Evolutionary conservation across 2,888 invertebrate genomes (phyloP).

Genomic region (Cremastobaeus sp.): DNA sequence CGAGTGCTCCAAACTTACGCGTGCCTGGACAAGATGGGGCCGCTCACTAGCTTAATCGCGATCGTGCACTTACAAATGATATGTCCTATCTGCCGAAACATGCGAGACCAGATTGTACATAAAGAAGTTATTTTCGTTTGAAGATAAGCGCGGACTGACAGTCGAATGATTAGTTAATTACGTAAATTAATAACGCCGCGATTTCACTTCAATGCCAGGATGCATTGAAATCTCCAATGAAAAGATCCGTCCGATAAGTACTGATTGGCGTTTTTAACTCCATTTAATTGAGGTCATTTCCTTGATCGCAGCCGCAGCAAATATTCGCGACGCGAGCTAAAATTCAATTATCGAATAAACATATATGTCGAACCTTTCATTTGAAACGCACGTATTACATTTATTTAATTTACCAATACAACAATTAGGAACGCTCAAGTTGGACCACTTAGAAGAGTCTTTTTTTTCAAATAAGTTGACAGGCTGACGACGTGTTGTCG

Average conservation of each 20-base stretch:
- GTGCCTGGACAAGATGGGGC: conserved; percentile 50
- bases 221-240: no score
- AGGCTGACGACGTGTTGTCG: conserved; percentile 52
- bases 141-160: conserved; percentile 46
- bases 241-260: no score
- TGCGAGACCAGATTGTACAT: conserved; percentile 45
- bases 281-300: no score
- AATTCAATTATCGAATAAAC: no score
- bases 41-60: conserved; percentile 44
- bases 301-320: no score
- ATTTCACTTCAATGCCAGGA: conserved; percentile 16
- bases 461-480: conserved; percentile 46
- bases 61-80: conserved; percentile 51
- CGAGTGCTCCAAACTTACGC: conserved; percentile 49
- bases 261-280: no score
- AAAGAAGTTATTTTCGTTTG: conserved; percentile 56
- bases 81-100: conserved; percentile 53
- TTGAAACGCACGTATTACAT: conserved; percentile 37
- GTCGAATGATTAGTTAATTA: conserved; percentile 51
- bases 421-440: conserved; percentile 33
- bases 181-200: conserved; percentile 44
- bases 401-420: conserved; percentile 50
- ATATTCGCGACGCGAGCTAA: no score
- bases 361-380: no score
- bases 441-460: conserved; percentile 36